Evolutionary conservation across 2,888 invertebrate genomes (phyloP), one percentile per base, ranked within the genome.

Genomic region (Pomacea canaliculata): DNA sequence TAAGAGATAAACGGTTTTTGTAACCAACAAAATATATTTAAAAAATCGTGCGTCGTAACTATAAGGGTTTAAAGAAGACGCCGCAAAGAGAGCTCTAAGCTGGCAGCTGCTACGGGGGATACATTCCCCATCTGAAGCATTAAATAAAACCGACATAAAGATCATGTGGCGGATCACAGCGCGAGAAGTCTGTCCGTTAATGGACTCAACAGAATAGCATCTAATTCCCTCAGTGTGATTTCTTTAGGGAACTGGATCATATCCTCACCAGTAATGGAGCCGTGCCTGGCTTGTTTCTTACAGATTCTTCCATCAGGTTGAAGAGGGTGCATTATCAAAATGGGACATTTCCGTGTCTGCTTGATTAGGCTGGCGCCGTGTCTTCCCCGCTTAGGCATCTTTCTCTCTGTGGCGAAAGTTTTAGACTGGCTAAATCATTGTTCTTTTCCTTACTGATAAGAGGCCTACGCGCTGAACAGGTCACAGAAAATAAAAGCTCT

Each of bases 61-160:
- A 37, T 37, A 37, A 37, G 37, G 37, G 37, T 37, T 37, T 37
- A 56, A 56, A 56, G 4, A 1, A 56, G 10, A 16, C 51, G 51
- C 16, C 12, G 51, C 8, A 56, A 16, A 37, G 4, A 37, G 37
- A 37, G 7, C 51, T 56, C 16, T 56, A 56, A 16, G 16, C 12
- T 13, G 51, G 51, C 51, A 56, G 51, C 51, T 56, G 51, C 16
- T 56, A 56, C 51, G 16, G 51, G 16, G 4, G 51, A 56, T 56
- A 56, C 16, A 8, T 56, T 16, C 16, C 51, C 1, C 51, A 56
- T 16, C 10, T 16, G 16, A 56, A 16, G 16, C 51, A 13, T 10
- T 56, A 73, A 59, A 67, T 67, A 67, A 59, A 67, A 46, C 48
- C 66, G 73, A 73, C 73, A 73, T 73, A 67, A 72, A 73, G 59